Conservation (phyloP, 2,797 vertebrate genomes). For the Crossoptilon crossoptilon region DNA sequence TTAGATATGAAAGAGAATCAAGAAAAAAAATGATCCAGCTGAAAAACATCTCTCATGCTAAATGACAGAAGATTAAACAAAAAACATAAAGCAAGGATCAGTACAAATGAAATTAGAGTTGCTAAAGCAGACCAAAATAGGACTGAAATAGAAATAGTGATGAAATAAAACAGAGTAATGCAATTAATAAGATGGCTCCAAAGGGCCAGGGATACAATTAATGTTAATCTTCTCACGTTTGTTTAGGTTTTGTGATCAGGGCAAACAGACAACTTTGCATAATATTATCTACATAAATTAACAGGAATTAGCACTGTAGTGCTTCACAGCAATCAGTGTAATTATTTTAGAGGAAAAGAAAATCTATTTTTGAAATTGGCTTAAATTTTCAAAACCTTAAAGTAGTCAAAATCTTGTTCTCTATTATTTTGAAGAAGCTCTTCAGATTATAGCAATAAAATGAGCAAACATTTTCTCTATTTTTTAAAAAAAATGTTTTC, state of each 20-base stretch:
- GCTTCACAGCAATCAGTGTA: neutral
- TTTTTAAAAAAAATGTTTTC: neutral
- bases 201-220: neutral
- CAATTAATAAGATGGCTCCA: fast-evolving
- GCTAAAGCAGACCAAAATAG: neutral
- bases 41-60: neutral
- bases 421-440: neutral
- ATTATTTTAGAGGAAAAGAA: neutral
- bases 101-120: neutral
- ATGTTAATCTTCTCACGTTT: neutral
- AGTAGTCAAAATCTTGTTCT: neutral
- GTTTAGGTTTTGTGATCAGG: neutral
- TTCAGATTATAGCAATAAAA: neutral
- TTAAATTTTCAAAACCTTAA: neutral
- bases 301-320: neutral
- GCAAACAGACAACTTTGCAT: neutral
- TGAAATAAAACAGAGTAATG: neutral
- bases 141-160: neutral
- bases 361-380: neutral
- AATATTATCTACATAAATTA: neutral
- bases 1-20: neutral
- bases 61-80: neutral
- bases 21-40: neutral
- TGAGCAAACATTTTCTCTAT: neutral
- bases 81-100: too few species aligned